Evolutionary conservation across 1,140 invertebrate genomes (phyloP), one percentile per base, ranked within the genome.

Genomic region (Scaptodrosophila lebanonensis): DNA sequence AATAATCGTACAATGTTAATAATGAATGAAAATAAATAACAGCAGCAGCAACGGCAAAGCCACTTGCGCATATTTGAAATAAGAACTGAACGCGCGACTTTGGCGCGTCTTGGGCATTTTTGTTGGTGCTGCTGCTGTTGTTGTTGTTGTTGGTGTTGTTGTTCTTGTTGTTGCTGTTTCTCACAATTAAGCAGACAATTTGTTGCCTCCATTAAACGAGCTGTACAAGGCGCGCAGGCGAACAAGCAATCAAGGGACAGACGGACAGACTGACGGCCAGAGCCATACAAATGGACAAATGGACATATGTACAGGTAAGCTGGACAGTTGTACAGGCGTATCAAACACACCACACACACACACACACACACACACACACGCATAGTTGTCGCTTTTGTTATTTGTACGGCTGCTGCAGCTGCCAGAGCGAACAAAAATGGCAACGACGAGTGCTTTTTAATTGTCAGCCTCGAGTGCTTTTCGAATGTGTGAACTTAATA

Each of bases 401-500:
- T 47, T 44, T 47, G 13, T 58, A 40, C 35, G 17, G 57, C 13
- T 43, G 25, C 45, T 58, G 44, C 49, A 38, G 40, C 20, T 56
- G 44, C 36, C 27, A 18, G 15, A 15, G 6, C 27, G 27, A 57
- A 42, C 29, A 25, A 73, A 77, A 77, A 77, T 77, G 66, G 47
- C 47, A 65, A 69, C 72, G 65, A 2, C 42, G 35, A 79, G 75
- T 79, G 69, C 71, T 79, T 70, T 79, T 79, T 79, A 79, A 79
- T 79, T 82, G 75, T 79, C 75, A 82, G 75, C 75, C 58, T 66
- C 66, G 70, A 79, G 75, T 79, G 75, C 68, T 73, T 64, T 73
- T 73, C 48, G 57, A 79, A 79, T 79, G 75, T 79, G 75, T 72
- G 75, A 79, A 79, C 75, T 79, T 79, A 75, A 79, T 79, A 79